Percentiles rank a stretch among this genome's conserved stretches.
Evolutionary conservation across 2,797 vertebrate genomes (phyloP).

Genomic region (Champsocephalus gunnari): DNA sequence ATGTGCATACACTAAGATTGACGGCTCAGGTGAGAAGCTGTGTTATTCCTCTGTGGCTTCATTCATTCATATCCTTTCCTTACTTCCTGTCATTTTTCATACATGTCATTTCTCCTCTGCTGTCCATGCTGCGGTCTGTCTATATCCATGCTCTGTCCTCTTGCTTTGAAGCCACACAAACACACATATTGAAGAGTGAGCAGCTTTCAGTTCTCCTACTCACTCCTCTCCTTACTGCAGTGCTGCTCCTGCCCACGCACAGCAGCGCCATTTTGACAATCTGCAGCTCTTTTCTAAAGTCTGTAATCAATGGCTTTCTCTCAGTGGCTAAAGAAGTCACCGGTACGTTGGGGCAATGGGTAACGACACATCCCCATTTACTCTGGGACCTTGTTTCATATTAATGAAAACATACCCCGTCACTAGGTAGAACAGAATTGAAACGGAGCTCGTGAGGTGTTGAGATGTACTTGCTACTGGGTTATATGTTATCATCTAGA

Average conservation of each 20-base stretch:
- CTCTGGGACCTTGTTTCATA: neutral
- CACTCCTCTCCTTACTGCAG: constrained; percentile 66
- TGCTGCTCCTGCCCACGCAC: constrained; percentile 74
- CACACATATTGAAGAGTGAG: constrained; percentile 30
- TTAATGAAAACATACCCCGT: neutral
- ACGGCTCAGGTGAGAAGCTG: constrained; percentile 10
- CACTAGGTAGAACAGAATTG: constrained; percentile 14
- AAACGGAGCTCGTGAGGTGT: constrained; percentile 17
- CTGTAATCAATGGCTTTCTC: constrained; percentile 44
- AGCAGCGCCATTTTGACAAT: constrained; percentile 79
- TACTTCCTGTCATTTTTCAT: constrained; percentile 16
- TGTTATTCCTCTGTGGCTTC: constrained; percentile 4
- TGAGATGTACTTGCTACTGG: constrained; percentile 15
- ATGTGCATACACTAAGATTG: neutral
- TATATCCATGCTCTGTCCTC: constrained; percentile 10
- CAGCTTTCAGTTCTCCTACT: constrained; percentile 54
- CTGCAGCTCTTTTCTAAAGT: constrained; percentile 58
- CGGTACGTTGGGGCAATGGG: constrained; percentile 12
- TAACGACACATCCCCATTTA: constrained; percentile 12
- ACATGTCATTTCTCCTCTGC: constrained; percentile 17
- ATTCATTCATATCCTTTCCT: constrained; percentile 13
- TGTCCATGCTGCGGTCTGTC: neutral
- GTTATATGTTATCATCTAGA: constrained; percentile 47
- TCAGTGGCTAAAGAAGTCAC: constrained; percentile 49
- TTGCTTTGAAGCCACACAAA: constrained; percentile 18